phyloP scores from a whole-genome alignment of 2,113 vertebrate species.

The Rattus rattus region DNA sequence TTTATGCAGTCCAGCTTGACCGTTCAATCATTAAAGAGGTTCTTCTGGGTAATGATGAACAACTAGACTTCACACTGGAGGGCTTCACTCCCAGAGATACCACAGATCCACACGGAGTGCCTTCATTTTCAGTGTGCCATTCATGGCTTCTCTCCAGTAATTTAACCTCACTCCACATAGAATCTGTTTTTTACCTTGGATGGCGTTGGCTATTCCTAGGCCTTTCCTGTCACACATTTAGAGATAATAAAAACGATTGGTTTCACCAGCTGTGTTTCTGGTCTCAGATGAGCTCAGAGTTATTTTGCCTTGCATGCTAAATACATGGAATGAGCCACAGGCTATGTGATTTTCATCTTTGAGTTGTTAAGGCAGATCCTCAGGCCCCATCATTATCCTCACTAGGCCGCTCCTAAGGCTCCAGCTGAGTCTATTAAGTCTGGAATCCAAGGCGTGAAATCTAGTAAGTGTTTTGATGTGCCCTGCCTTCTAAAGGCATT shows the following conservation, averaged over 20 bases:
- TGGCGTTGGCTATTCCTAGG: not conserved
- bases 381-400: not conserved
- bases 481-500: not conserved
- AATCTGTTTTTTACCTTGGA: not conserved
- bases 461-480: not conserved
- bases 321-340: not conserved
- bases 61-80: not conserved
- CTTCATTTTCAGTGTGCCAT: not conserved
- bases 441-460: not conserved
- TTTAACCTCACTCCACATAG: slow-evolving; percentile 14
- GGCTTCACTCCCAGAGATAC: not conserved
- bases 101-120: not conserved
- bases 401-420: not conserved
- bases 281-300: not conserved
- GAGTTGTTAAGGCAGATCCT: not conserved
- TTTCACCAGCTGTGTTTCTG: not conserved
- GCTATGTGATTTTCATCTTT: not conserved
- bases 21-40: not conserved
- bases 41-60: not conserved
- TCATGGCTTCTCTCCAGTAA: not conserved
- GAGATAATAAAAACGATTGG: slow-evolving; percentile 22
- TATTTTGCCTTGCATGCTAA: not conserved
- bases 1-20: not conserved
- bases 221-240: slow-evolving; percentile 31
- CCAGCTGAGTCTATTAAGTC: not conserved